phyloP scores from a whole-genome alignment of 2,888 invertebrate genomes.

The Drosophila borealis region DNA sequence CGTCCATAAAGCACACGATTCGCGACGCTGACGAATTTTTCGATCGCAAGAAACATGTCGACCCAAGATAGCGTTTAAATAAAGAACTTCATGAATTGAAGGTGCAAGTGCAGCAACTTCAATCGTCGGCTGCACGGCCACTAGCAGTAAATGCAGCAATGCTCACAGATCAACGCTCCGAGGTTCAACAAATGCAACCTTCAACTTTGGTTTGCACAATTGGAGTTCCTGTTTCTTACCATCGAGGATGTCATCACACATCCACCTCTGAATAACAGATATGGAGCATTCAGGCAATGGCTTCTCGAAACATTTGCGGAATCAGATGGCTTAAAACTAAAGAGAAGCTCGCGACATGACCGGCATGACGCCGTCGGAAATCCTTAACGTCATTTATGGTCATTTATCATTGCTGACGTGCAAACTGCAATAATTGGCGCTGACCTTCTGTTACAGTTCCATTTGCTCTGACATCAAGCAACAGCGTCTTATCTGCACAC shows the following conservation, averaged over 20 bases:
- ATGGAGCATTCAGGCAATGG: background rate
- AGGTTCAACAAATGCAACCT: background rate
- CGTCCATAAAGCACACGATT: background rate
- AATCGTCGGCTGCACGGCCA: no score
- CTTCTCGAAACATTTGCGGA: background rate
- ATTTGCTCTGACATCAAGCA: background rate
- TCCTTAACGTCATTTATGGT: conserved; percentile 28
- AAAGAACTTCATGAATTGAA: no score
- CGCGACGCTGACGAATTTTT: background rate
- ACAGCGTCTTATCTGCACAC: no score
- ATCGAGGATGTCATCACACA: conserved; percentile 5
- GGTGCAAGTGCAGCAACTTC: no score
- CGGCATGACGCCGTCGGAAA: no score
- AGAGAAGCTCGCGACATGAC: no score
- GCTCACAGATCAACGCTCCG: background rate
- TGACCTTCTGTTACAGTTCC: background rate
- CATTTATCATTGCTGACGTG: background rate
- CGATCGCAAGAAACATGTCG: background rate
- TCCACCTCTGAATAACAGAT: background rate
- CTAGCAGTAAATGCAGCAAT: background rate
- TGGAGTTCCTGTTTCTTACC: conserved; percentile 1
- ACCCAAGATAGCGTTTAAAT: no score
- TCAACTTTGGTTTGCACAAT: conserved; percentile 15
- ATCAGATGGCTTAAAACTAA: no score
- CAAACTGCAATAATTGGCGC: no score